Evolutionary conservation across 92 coral and sea anemone genomes (phyloP), one percentile per base, ranked within the genome.

Genomic region (Epizoanthus illoricatus): DNA sequence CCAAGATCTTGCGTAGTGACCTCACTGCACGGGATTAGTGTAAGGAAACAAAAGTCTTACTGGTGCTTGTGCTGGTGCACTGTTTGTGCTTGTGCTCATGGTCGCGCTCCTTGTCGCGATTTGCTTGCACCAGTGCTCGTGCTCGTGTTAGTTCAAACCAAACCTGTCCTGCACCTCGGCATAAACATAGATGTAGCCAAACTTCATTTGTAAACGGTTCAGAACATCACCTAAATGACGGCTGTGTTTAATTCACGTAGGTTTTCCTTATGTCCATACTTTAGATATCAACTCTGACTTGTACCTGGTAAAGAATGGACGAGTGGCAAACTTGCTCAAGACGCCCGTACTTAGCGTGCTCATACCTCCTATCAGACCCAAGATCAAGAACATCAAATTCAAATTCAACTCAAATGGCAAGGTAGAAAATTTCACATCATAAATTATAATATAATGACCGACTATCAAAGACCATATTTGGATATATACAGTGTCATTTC

Each of bases 331-430:
- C 19, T 76, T 93, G 79, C 80, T 93, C 56, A 91, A 85, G 80
- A 81, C 83, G 23, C 92, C 97, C 24, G 73, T 81, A 9, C 79
- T 93, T 68, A 87, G 90, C 24, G 58, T 80, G 5, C 90, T 93
- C 33, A 87, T 93, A 5, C 97, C 97, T 0, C 97, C 97, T 1
- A 93, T 93, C 72, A 86, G 74, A 11, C 91, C 94, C 2, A 64
- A 84, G 45, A 74, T 93, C 81, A 86, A 84, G 69, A 92, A 89
- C 78, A 90, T 93, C 68, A 89, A 71, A 57, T 93, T 93, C 73
- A 86, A 88, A 66, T 93, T 93, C 80, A 93, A 93, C 86, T 87
- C 94, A 16, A 88, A 88, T 28, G 91, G 89, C 68, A 86, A 71
- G 97, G 97, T 85, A 87, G 66, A 12, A 1, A 24, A 52, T 21